Evolutionary conservation across 1,140 invertebrate species (phyloP), one percentile per base, ranked within the genome.

Genomic region (Hormaphis cornu): DNA sequence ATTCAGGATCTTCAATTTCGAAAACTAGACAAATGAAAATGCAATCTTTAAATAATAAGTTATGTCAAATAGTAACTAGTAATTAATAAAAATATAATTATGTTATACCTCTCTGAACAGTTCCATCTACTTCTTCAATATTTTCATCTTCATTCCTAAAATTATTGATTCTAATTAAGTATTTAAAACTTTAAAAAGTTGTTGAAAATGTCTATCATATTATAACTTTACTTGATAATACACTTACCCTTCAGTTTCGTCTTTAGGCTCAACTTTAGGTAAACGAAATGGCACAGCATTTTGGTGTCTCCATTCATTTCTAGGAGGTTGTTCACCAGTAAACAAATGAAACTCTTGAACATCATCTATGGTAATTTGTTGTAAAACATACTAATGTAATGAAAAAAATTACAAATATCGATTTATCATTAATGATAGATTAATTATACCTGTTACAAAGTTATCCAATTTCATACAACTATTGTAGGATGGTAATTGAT

Each of bases 391-490:
- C n/a, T n/a, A n/a, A n/a, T n/a, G n/a, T n/a, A n/a, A n/a, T n/a
- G n/a, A n/a, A n/a, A n/a, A n/a, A n/a, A 18, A 24, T 24, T 5
- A 4, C 37, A 24, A 58, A 35, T 58, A 33, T 35, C 22, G 35
- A 56, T 14, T 42, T 59, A 10, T 18, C 5, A n/a, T 35, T 20
- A 35, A 61, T 56, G 4, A 61, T 61, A 61, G 20, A 26, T 46
- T 8, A 16, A 28, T 44, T 3, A 28, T 46, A 63, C 58, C 58
- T 18, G 58, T 63, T 20, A 63, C 58, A 63, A 26, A 63, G 6
- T 63, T 63, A 30, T 63, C 42, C 9, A 63, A 63, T 63, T 63
- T 63, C 58, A 63, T 63, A 10, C 58, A 63, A 46, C 40, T 63
- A 14, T 63, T 10, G 3, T 63, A 63, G 0, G 58, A 20, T 63